Conservation (phyloP, 2,888 invertebrate genomes). For the Lobophora halterata region DNA sequence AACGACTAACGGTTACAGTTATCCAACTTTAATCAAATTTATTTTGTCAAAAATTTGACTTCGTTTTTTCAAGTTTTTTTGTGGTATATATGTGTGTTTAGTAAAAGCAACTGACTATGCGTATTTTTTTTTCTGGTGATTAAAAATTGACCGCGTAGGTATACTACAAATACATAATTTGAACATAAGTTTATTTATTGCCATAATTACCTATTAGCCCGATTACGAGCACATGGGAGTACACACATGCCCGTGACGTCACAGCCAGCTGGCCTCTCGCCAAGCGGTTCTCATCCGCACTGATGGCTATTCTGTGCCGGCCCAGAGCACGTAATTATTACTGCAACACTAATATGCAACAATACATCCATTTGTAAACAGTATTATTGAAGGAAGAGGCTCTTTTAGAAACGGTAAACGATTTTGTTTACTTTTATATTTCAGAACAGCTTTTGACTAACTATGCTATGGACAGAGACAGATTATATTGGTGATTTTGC, state of each 20-base stretch:
- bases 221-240: slow-evolving; percentile 20
- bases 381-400: slow-evolving; percentile 1
- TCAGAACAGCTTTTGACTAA: slow-evolving; percentile 1
- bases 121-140: no score
- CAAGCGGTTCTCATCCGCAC: slow-evolving; percentile 11
- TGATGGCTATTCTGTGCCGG: no score
- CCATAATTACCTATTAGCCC: slow-evolving; percentile 23
- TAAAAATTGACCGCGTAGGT: no score
- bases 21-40: no score
- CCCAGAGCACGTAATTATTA: slow-evolving; percentile 13
- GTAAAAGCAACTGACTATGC: no score
- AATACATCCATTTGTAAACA: slow-evolving; percentile 3
- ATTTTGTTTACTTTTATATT: neutral
- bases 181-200: neutral
- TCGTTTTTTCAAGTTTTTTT: no score
- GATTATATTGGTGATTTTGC: neutral
- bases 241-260: slow-evolving; percentile 22
- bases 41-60: no score
- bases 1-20: no score
- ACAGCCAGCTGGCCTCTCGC: slow-evolving; percentile 19
- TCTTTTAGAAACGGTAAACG: neutral
- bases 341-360: slow-evolving; percentile 12
- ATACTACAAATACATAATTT: no score
- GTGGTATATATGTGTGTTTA: no score
- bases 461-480: neutral